phyloP scores from a whole-genome alignment of 2,113 vertebrate genomes.

The Nematolebias whitei region DNA sequence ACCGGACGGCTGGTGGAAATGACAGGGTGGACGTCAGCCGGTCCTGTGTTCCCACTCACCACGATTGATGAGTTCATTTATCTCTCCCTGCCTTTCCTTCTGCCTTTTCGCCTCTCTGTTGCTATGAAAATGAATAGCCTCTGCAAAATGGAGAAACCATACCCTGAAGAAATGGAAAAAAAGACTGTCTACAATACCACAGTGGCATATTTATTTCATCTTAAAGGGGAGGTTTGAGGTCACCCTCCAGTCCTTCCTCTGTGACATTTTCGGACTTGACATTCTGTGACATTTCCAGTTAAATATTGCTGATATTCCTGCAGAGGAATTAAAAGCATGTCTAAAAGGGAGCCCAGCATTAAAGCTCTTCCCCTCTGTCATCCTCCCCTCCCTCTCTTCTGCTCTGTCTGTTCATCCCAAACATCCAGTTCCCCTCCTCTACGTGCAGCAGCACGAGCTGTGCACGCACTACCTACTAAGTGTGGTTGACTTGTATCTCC shows the following conservation, averaged over 20 bases:
- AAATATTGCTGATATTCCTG: constrained; percentile 85
- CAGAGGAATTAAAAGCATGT: constrained; percentile 85
- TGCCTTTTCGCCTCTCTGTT: constrained; percentile 78
- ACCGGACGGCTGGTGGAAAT: constrained; percentile 53
- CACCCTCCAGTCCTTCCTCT: constrained; percentile 72
- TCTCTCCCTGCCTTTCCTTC: constrained; percentile 75
- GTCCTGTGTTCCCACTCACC: constrained; percentile 36
- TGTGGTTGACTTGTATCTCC: constrained; percentile 60
- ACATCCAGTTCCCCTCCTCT: constrained; percentile 44
- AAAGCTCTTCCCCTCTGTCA: constrained; percentile 57
- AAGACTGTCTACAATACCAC: constrained; percentile 62
- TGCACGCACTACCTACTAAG: constrained; percentile 58
- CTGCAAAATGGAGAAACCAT: constrained; percentile 79
- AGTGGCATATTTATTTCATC: constrained; percentile 84
- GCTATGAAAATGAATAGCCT: constrained; percentile 83
- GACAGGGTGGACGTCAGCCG: constrained; percentile 50
- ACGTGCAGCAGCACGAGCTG: constrained; percentile 54
- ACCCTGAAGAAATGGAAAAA: constrained; percentile 65
- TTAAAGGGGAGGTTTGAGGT: constrained; percentile 76
- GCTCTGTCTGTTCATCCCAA: constrained; percentile 42
- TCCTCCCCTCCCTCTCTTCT: constrained; percentile 18
- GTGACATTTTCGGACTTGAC: constrained; percentile 85
- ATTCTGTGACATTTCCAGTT: constrained; percentile 92
- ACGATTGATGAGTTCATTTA: constrained; percentile 86
- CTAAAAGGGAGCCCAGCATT: constrained; percentile 78